Percentiles rank a stretch among this genome's conserved stretches.
phyloP scores from a whole-genome alignment of 2,797 vertebrate species.

The Philypnodon macrostomus region DNA sequence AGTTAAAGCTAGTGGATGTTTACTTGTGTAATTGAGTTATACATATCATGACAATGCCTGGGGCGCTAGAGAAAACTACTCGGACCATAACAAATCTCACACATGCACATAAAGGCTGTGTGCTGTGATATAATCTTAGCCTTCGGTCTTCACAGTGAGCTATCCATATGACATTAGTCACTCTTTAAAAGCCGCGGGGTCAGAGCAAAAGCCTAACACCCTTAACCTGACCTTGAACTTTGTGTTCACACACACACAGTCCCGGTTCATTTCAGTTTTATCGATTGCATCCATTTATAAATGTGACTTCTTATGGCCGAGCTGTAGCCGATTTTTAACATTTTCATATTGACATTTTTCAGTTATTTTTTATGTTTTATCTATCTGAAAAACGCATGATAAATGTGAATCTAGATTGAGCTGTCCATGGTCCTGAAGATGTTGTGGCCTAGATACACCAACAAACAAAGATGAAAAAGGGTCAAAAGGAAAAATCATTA shows the following conservation, averaged over 20 bases:
- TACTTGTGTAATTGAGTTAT: conserved; percentile 1
- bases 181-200: neutral
- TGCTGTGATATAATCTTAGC: conserved; percentile 12
- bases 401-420: too few species aligned
- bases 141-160: conserved; percentile 11
- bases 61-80: conserved; percentile 9
- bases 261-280: neutral
- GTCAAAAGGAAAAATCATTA: neutral
- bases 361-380: too few species aligned
- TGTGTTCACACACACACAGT: too few species aligned
- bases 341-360: too few species aligned
- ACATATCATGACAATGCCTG: conserved; percentile 8
- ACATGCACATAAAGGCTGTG: conserved; percentile 6
- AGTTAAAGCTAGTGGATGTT: neutral
- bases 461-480: neutral
- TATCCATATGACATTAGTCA: neutral
- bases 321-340: neutral
- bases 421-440: neutral
- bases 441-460: neutral
- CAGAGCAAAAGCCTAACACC: too few species aligned
- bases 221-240: neutral
- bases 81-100: conserved; percentile 23
- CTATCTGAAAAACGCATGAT: too few species aligned
- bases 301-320: too few species aligned
- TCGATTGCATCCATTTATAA: neutral